These are phyloP conservation scores for Flabesymbios commensalis DNA, from an alignment of 2,888 invertebrate genomes.

Conservation along the genomic window DNA sequence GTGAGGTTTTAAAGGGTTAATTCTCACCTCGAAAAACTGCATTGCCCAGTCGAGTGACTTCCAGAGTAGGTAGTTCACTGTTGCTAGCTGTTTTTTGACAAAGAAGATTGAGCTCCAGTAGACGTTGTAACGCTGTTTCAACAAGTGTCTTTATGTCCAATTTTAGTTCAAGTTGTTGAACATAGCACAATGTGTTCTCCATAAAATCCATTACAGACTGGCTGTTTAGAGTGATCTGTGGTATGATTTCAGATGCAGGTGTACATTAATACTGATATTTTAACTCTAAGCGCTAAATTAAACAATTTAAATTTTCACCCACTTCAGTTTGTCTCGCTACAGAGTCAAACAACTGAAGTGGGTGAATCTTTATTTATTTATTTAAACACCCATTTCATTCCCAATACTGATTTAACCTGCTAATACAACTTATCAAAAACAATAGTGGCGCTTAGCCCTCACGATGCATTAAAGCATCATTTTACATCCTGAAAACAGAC, in stretches of 20 bases:
- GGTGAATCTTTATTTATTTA: too few relatives aligned
- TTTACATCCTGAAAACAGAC: too few relatives aligned
- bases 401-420: too few relatives aligned
- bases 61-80: constrained; percentile 30
- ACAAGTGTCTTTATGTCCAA: constrained; percentile 41
- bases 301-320: too few relatives aligned
- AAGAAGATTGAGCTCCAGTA: constrained; percentile 47
- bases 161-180: constrained; percentile 63
- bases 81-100: constrained; percentile 29
- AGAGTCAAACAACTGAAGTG: not conserved
- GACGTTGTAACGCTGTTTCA: constrained; percentile 42
- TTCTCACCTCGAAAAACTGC: constrained; percentile 83
- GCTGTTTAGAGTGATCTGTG: constrained; percentile 7
- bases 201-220: constrained; percentile 3
- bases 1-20: too few relatives aligned
- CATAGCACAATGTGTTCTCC: constrained; percentile 68
- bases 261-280: not conserved
- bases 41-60: constrained; percentile 68
- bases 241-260: not conserved
- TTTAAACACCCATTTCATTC: too few relatives aligned
- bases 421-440: too few relatives aligned
- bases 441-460: too few relatives aligned
- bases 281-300: too few relatives aligned
- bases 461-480: too few relatives aligned
- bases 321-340: not conserved